These are phyloP conservation scores for Lateolabrax maculatus DNA, from an alignment of 2,797 vertebrate species.

Conservation along the genomic window DNA sequence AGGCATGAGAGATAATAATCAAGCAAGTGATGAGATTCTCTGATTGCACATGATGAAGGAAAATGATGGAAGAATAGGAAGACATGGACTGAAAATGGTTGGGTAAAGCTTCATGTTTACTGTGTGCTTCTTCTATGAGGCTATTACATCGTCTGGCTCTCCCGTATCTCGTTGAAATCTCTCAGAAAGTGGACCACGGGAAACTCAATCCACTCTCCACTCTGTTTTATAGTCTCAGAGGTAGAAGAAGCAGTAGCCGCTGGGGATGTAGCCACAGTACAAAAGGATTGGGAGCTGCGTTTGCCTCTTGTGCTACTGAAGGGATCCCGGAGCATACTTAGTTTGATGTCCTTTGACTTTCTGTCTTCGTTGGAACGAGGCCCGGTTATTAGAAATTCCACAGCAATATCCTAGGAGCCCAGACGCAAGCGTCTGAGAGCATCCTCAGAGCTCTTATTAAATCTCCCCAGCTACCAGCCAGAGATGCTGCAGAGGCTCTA, in stretches of 20 bases:
- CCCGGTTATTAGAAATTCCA: conserved; percentile 83
- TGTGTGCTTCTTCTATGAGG: conserved; percentile 10
- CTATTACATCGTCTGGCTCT: conserved; percentile 32
- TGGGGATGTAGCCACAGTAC: conserved; percentile 41
- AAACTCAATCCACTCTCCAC: conserved; percentile 38
- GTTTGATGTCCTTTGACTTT: conserved; percentile 75
- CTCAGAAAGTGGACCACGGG: conserved; percentile 38
- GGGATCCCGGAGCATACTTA: conserved; percentile 61
- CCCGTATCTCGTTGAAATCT: conserved; percentile 32
- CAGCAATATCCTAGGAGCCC: conserved; percentile 71
- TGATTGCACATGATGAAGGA: not conserved
- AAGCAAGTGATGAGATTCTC: conserved; percentile 9
- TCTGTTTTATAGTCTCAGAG: conserved; percentile 36
- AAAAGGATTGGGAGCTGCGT: conserved; percentile 38
- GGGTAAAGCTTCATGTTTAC: conserved; percentile 7
- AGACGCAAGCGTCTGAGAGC: conserved; percentile 64
- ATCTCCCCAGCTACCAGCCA: conserved; percentile 75
- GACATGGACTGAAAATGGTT: conserved; percentile 2
- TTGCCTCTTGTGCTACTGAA: conserved; percentile 31
- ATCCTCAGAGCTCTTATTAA: conserved; percentile 76
- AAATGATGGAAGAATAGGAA: not conserved
- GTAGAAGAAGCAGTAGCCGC: conserved; percentile 24
- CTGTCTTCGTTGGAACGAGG: conserved; percentile 65
- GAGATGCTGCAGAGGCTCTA: conserved; percentile 66
- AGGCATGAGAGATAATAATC: not conserved